phyloP scores from a whole-genome alignment of 2,888 invertebrate genomes.

The Ennomos erosarius region DNA sequence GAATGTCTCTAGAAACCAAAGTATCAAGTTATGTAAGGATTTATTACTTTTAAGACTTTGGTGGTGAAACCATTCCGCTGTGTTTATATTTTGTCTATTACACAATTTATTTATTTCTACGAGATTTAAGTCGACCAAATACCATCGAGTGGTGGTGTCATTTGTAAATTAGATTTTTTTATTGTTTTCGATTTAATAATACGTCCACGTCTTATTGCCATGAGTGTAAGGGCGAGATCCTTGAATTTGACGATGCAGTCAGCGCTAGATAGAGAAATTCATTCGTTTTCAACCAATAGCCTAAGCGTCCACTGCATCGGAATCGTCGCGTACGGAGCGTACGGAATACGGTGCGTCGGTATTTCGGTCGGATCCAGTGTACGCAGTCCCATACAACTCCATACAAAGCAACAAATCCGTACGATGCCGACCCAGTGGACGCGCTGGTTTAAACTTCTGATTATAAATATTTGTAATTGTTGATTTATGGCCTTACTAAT shows the following conservation, averaged over 20 bases:
- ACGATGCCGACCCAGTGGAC: too few species aligned
- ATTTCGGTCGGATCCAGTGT: too few species aligned
- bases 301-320: too few species aligned
- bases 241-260: conserved; percentile 52
- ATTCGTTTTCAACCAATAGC: conserved; percentile 43
- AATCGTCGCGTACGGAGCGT: too few species aligned
- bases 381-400: too few species aligned
- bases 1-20: conserved; percentile 69
- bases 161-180: conserved; percentile 54
- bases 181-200: conserved; percentile 52
- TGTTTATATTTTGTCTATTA: conserved; percentile 44
- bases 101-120: conserved; percentile 54
- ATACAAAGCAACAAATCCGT: too few species aligned
- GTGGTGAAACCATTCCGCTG: conserved; percentile 56
- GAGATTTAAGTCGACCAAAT: conserved; percentile 63
- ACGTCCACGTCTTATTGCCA: conserved; percentile 61
- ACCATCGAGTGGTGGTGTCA: conserved; percentile 51
- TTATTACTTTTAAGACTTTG: conserved; percentile 52
- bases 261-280: conserved; percentile 72
- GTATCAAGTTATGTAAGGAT: conserved; percentile 59
- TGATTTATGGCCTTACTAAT: conserved; percentile 73
- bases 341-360: too few species aligned
- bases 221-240: conserved; percentile 49
- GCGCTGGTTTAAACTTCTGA: too few species aligned
- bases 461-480: conserved; percentile 47